Evolutionary conservation across 2,113 vertebrate genomes (phyloP).

Genomic region (Sardina pilchardus): DNA sequence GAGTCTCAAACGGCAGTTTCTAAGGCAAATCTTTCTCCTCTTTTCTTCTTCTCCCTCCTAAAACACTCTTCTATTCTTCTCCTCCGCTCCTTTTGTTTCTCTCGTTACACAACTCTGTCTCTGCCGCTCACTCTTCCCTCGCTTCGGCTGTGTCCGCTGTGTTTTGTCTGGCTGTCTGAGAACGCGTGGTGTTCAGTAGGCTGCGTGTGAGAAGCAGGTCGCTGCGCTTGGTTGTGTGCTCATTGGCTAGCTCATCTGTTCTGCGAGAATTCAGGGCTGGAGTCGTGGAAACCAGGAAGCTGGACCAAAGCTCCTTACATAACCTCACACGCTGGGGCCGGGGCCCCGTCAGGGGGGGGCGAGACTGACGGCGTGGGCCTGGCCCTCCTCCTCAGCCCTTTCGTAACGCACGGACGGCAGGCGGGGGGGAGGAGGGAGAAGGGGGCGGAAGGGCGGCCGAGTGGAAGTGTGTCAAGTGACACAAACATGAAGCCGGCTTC

Average conservation of each 20-base stretch:
- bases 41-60: not conserved
- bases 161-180: slow-evolving; percentile 56
- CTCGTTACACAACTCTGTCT: not conserved
- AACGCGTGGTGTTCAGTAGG: not conserved
- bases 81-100: not conserved
- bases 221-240: not conserved
- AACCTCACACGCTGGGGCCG: slow-evolving; percentile 36
- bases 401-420: slow-evolving; percentile 23
- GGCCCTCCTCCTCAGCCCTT: not conserved
- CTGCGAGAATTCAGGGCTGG: slow-evolving; percentile 14
- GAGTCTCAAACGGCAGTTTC: not conserved
- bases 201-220: not conserved
- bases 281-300: slow-evolving; percentile 41
- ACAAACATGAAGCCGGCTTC: not conserved
- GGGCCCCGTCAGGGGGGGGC: slow-evolving; percentile 30
- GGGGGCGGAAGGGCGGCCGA: not conserved
- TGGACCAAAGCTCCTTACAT: slow-evolving; percentile 40
- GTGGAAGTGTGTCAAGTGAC: slow-evolving; percentile 27
- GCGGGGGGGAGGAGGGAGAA: not conserved
- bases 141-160: slow-evolving; percentile 30
- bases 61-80: not conserved
- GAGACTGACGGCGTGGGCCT: not conserved
- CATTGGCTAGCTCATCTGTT: slow-evolving; percentile 13
- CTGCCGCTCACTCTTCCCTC: not conserved
- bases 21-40: not conserved